These are phyloP conservation scores for Melanerpes aurifrons DNA, from an alignment of 2,113 vertebrate species.

Conservation along the genomic window DNA sequence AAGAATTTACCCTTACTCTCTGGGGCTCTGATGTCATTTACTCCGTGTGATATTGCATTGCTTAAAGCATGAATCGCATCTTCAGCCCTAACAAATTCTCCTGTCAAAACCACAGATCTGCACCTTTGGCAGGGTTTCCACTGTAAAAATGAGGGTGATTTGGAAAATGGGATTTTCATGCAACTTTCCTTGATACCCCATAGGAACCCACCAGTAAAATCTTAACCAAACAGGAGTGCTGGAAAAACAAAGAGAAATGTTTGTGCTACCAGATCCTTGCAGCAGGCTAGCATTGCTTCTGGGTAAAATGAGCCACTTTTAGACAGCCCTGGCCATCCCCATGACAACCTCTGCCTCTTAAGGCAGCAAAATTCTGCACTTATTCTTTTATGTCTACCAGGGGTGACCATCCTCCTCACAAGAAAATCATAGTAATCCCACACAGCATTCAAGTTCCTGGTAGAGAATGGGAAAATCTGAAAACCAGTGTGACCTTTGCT, in stretches of 20 bases:
- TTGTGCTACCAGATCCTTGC: background rate
- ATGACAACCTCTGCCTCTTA: slow-evolving; percentile 23
- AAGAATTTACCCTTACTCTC: background rate
- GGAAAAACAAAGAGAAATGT: background rate
- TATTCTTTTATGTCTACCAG: background rate
- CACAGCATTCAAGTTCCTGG: background rate
- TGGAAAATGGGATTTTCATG: background rate
- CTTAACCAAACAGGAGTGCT: background rate
- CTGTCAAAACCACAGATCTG: background rate
- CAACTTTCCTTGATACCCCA: background rate
- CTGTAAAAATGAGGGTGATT: background rate
- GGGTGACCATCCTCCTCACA: background rate
- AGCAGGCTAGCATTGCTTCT: background rate
- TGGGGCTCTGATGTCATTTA: background rate
- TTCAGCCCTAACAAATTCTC: background rate
- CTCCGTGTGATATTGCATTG: background rate
- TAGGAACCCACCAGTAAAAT: background rate
- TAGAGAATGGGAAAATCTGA: background rate
- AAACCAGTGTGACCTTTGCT: background rate
- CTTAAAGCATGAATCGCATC: background rate
- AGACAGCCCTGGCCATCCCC: background rate
- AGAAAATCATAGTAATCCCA: background rate
- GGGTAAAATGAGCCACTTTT: slow-evolving; percentile 11
- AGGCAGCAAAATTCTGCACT: background rate
- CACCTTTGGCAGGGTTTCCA: background rate